Evolutionary conservation across 2,888 invertebrate species (phyloP).

Genomic region (Acanthacorydalis orientalis): DNA sequence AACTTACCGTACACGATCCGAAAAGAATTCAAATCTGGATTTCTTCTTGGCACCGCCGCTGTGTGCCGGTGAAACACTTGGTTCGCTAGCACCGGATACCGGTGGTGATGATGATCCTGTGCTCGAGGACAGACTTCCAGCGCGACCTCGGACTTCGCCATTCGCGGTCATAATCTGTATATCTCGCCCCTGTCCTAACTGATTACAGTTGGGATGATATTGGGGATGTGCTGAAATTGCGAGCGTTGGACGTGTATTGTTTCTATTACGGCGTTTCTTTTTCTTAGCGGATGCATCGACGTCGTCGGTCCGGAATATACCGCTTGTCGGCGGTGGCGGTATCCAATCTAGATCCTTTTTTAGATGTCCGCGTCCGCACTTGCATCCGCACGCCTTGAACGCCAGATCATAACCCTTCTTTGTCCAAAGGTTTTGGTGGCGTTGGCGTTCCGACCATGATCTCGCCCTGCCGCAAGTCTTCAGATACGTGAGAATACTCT

Average conservation of each 20-base stretch:
- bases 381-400: slow-evolving; percentile 88
- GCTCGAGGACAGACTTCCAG: slow-evolving; percentile 62
- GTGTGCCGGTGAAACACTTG: slow-evolving; percentile 56
- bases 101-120: slow-evolving; percentile 70
- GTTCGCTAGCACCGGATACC: slow-evolving; percentile 56
- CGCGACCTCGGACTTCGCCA: slow-evolving; percentile 38
- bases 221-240: slow-evolving; percentile 34
- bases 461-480: slow-evolving; percentile 83
- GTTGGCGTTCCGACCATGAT: slow-evolving; percentile 88
- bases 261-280: slow-evolving; percentile 51
- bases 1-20: slow-evolving; percentile 65
- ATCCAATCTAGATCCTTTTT: slow-evolving; percentile 91
- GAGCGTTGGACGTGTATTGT: slow-evolving; percentile 41
- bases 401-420: slow-evolving; percentile 95
- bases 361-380: slow-evolving; percentile 81
- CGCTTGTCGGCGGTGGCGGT: slow-evolving; percentile 42
- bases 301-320: slow-evolving; percentile 32
- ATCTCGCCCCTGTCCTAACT: slow-evolving; percentile 17
- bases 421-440: slow-evolving; percentile 91
- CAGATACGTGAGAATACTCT: slow-evolving; percentile 70
- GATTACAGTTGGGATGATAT: slow-evolving; percentile 20
- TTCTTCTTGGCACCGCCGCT: slow-evolving; percentile 46
- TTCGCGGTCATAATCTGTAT: slow-evolving; percentile 26
- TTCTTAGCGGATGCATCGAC: slow-evolving; percentile 37
- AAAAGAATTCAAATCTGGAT: slow-evolving; percentile 59